A percentile compares a stretch with the other conserved stretches of the same genome.
Evolutionary conservation across 2,888 invertebrate genomes (phyloP).

Genomic region (Erannis defoliaria): DNA sequence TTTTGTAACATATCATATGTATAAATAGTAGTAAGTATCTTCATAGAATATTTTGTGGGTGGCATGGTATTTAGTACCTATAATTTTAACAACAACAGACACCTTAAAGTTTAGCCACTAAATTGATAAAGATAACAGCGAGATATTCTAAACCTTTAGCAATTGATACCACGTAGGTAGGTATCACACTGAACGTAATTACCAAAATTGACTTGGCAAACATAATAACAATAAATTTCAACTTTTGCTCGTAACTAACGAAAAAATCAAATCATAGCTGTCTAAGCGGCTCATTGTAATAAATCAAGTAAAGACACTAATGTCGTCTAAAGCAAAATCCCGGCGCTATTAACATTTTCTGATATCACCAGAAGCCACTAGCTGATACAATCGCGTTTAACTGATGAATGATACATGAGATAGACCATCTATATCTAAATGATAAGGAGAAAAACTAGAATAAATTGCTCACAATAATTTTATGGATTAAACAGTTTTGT

Average conservation of each 20-base stretch:
- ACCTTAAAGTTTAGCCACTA: conserved; percentile 31
- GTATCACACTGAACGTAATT: conserved; percentile 27
- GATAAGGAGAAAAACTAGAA: conserved; percentile 31
- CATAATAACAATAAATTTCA: conserved; percentile 53
- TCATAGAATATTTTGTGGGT: neutral
- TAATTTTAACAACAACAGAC: conserved; percentile 19
- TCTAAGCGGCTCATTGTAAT: conserved; percentile 57
- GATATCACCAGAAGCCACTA: conserved; percentile 78
- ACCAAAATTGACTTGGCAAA: conserved; percentile 35
- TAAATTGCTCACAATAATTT: conserved; percentile 26
- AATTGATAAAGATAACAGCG: conserved; percentile 28
- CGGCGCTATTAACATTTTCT: conserved; percentile 75
- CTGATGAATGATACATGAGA: conserved; percentile 79
- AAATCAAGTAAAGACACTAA: conserved; percentile 74
- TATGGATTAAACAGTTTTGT: conserved; percentile 42
- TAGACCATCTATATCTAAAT: conserved; percentile 37
- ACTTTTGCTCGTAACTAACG: conserved; percentile 45
- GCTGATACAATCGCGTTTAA: conserved; percentile 69
- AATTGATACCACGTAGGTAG: conserved; percentile 32
- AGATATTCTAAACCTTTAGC: conserved; percentile 42
- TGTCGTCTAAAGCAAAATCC: conserved; percentile 67
- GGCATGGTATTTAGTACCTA: conserved; percentile 13
- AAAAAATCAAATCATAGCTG: conserved; percentile 52
- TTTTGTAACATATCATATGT: too few relatives aligned
- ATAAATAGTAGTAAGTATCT: too few relatives aligned